A percentile compares a stretch with the other conserved stretches of the same genome.
Evolutionary conservation across 2,888 invertebrate genomes (phyloP).

Genomic region (Artemia sp.): DNA sequence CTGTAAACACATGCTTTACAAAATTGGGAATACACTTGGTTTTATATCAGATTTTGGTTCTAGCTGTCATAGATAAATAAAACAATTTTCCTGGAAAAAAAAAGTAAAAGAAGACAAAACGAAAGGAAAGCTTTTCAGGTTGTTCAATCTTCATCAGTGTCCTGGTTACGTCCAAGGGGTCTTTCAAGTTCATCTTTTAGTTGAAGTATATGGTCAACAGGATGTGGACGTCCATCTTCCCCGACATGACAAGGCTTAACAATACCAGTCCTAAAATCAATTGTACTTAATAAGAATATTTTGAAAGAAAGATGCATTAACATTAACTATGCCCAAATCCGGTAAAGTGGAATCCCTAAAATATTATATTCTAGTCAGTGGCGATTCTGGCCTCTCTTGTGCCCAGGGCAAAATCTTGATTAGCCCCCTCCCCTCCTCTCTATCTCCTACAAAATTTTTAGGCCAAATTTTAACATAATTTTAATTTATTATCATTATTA

Average conservation of each 20-base stretch:
- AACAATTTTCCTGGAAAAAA: no score
- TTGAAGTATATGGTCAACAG: conserved; percentile 71
- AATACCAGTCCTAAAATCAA: conserved; percentile 44
- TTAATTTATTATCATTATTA: no score
- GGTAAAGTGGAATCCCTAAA: not conserved
- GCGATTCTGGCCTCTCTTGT: not conserved
- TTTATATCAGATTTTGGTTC: no score
- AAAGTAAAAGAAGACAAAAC: no score
- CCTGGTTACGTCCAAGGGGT: not conserved
- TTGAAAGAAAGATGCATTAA: not conserved
- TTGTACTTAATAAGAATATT: not conserved
- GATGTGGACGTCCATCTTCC: conserved; percentile 70
- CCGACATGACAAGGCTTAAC: conserved; percentile 76
- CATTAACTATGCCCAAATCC: not conserved
- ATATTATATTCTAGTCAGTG: not conserved
- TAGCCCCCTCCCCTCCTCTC: no score
- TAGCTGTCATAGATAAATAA: no score
- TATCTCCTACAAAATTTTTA: no score
- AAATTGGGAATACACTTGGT: no score
- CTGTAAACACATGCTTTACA: no score
- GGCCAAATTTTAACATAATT: no score
- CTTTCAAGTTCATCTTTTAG: conserved; percentile 42
- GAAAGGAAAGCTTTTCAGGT: no score
- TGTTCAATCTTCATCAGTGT: no score
- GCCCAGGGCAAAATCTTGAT: not conserved